phyloP scores from a whole-genome alignment of 2,888 invertebrate genomes.

The Stomorhina lunata region DNA sequence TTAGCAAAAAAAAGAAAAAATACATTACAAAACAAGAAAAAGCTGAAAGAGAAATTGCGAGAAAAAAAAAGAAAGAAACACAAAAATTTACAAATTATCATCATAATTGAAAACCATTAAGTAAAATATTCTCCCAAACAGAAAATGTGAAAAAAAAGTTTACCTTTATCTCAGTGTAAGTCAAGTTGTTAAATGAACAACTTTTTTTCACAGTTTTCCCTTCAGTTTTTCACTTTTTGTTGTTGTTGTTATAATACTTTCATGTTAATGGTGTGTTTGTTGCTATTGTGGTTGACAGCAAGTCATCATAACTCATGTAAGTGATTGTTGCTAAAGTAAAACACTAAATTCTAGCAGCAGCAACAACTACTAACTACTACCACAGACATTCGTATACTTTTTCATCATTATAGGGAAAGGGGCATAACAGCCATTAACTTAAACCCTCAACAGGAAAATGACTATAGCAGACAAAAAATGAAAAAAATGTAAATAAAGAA shows the following conservation, averaged over 20 bases:
- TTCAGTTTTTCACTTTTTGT: background rate
- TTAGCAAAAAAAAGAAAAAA: background rate
- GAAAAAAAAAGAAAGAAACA: background rate
- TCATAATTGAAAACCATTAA: slow-evolving; percentile 54
- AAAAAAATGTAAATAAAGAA: background rate
- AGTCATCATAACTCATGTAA: slow-evolving; percentile 49
- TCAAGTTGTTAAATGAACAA: slow-evolving; percentile 52
- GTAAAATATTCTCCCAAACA: slow-evolving; percentile 42
- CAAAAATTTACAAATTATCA: slow-evolving; percentile 41
- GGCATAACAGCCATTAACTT: background rate
- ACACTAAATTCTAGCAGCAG: slow-evolving; percentile 42
- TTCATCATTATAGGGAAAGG: background rate
- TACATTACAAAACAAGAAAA: too few species aligned
- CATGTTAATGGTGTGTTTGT: background rate
- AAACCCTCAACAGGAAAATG: background rate
- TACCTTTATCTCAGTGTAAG: slow-evolving; percentile 41
- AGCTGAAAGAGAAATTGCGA: background rate
- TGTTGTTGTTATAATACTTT: slow-evolving; percentile 15
- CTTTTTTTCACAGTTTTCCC: slow-evolving; percentile 13
- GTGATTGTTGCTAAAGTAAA: slow-evolving; percentile 51
- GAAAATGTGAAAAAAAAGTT: slow-evolving; percentile 38
- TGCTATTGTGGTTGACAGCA: slow-evolving; percentile 26
- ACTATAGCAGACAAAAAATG: background rate
- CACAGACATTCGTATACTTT: background rate
- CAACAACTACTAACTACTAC: slow-evolving; percentile 49